These are phyloP conservation scores for Hippocampus zosterae DNA, from an alignment of 2,113 vertebrate genomes.

Conservation along the genomic window DNA sequence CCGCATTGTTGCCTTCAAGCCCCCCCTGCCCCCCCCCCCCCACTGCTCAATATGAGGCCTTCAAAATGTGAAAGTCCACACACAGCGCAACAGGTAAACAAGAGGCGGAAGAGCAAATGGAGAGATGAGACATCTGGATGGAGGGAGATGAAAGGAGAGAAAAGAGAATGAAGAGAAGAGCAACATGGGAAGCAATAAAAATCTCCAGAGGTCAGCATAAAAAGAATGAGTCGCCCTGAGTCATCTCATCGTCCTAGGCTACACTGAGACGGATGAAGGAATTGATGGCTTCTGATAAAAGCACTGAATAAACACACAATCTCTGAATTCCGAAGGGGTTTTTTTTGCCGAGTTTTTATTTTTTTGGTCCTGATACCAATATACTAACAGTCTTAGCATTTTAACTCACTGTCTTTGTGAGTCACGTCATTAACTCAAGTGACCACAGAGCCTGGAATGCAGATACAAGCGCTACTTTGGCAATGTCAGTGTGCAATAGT, in stretches of 20 bases:
- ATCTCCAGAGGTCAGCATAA: conserved; percentile 44
- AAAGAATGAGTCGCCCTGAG: conserved; percentile 53
- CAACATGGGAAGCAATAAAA: not conserved
- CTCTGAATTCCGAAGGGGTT: not conserved
- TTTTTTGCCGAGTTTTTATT: not conserved
- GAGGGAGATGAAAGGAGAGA: conserved; percentile 19
- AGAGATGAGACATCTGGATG: not conserved
- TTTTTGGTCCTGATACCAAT: not conserved
- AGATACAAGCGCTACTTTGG: conserved; percentile 32
- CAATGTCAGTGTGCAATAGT: conserved; percentile 1
- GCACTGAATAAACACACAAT: conserved; percentile 4
- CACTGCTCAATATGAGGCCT: conserved; percentile 9
- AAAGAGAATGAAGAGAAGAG: not conserved
- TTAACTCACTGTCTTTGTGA: conserved; percentile 23
- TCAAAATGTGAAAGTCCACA: conserved; percentile 16
- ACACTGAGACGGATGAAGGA: conserved; percentile 16
- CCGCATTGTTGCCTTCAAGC: conserved; percentile 38
- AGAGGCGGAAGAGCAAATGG: no score
- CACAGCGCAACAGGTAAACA: not conserved
- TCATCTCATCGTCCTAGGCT: conserved; percentile 41
- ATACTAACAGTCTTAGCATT: not conserved
- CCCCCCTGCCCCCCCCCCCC: not conserved
- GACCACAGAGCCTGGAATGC: conserved; percentile 28
- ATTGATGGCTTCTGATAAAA: conserved; percentile 23
- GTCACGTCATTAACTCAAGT: conserved; percentile 26